Evolutionary conservation across 1,140 invertebrate species (phyloP).

Genomic region (Telenomus remus): DNA sequence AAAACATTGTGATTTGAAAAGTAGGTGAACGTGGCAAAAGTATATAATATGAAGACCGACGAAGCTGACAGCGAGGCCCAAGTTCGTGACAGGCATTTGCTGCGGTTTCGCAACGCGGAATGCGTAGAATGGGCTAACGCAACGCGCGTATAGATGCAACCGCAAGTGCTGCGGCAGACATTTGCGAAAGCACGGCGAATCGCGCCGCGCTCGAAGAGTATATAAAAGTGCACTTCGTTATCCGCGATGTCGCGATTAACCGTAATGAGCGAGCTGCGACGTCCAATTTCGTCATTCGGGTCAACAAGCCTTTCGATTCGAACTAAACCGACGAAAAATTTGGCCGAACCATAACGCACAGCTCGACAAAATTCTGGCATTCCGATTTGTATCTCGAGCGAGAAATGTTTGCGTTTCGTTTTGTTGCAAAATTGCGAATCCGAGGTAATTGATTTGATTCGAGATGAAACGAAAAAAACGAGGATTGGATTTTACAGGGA

Average conservation of each 20-base stretch:
- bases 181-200: conserved; percentile 50
- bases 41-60: conserved; percentile 4
- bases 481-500: no score
- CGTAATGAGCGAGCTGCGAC: conserved; percentile 36
- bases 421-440: no score
- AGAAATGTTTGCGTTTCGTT: no score
- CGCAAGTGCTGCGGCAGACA: conserved; percentile 48
- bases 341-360: conserved; percentile 9
- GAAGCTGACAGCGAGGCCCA: conserved; percentile 11
- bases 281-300: conserved; percentile 46
- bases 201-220: conserved; percentile 11
- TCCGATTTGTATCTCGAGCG: no score
- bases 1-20: no score
- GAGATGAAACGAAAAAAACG: no score
- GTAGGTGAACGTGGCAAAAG: no score
- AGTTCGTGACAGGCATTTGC: conserved; percentile 46
- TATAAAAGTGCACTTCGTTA: conserved; percentile 29
- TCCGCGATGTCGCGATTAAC: conserved; percentile 36
- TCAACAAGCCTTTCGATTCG: conserved; percentile 28
- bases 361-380: conserved; percentile 1
- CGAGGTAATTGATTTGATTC: no score
- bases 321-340: conserved; percentile 1
- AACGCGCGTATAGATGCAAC: conserved; percentile 36
- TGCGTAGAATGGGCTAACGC: conserved; percentile 62
- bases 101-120: conserved; percentile 61